phyloP scores from a whole-genome alignment of 2,797 vertebrate species.

The Sebastes trivittatus region DNA sequence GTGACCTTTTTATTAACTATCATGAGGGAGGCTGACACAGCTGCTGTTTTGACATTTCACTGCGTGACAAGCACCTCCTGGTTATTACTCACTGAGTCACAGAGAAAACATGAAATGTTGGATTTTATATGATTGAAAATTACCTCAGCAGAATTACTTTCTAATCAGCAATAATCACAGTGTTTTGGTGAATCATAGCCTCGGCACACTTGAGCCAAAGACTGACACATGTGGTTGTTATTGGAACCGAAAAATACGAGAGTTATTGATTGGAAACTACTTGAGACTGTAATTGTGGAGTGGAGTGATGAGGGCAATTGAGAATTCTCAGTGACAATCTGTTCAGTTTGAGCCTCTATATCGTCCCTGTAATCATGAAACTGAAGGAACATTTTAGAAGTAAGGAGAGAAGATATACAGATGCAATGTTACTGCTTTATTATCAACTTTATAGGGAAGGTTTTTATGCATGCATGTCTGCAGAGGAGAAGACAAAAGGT shows the following conservation, averaged over 20 bases:
- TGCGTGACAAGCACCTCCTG: neutral
- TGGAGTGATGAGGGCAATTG: neutral
- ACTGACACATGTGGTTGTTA: neutral
- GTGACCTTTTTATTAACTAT: neutral
- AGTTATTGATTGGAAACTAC: neutral
- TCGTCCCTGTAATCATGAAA: neutral
- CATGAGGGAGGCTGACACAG: slow-evolving; percentile 17
- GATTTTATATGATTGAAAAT: slow-evolving; percentile 10
- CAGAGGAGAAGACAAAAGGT: neutral
- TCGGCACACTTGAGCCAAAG: neutral
- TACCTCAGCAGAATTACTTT: slow-evolving; percentile 5
- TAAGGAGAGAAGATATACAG: neutral
- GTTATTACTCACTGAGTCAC: slow-evolving; percentile 11
- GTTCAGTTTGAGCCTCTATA: neutral
- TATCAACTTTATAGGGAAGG: neutral
- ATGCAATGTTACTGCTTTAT: neutral
- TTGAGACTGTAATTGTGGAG: neutral
- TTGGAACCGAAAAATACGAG: neutral
- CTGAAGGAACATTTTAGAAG: neutral
- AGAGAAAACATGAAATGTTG: slow-evolving; percentile 13
- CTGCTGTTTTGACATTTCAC: slow-evolving; percentile 30
- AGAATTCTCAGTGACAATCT: neutral
- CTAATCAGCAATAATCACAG: slow-evolving; percentile 24
- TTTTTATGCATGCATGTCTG: neutral
- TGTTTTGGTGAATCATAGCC: neutral